Base-by-base conservation (phyloP, 2,888 invertebrate genomes). In the Lithosia quadra region DNA sequence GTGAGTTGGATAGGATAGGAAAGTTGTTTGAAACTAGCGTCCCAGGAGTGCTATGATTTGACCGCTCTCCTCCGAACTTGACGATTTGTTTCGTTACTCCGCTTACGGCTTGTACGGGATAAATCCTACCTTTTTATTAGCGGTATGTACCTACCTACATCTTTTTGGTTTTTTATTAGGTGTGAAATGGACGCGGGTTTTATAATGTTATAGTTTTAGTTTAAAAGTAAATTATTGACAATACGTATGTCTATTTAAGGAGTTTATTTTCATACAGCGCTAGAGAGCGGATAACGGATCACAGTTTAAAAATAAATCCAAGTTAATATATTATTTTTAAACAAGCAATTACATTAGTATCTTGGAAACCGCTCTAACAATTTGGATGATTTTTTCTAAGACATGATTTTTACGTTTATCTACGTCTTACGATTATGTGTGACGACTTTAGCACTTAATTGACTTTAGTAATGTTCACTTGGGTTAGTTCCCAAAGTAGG, bases 31-130 rank as follows among this genome's bases (percentile, higher is more conserved):
- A 80, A 91, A 89, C 89, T 87, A 82, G 74, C 68, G 78, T 88
- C 92, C 89, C 90, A 69, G 73, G 90, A 85, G 93, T 83, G 87
- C 89, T 82, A 92, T 92, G 88, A 90, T 90, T 90, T 89, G 92
- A 90, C 92, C 92, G 87, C 90, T 86, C 89, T 89, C 87, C 85
- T 83, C 84, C 86, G 84, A 91, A 90, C 86, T 91, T 89, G 82
- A 77, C 83, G 78, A 77, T 79, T 86, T 87, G 88, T 88, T 89
- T 85, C 81, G 82, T 77, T 84, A 83, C 85, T 81, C 76, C 85
- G 80, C 74, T 75, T 80, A 76, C 82, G 83, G 80, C 79, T 85
- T 83, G 78, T 74, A 74, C 78, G 71, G 76, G 82, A 86, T 86
- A 89, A 86, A 88, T 88, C 83, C 84, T 76, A 73, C 75, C 68